These are phyloP conservation scores for Hormiphora californensis DNA, from an alignment of 37 sponge, comb jelly and placozoan species.

Conservation along the genomic window DNA sequence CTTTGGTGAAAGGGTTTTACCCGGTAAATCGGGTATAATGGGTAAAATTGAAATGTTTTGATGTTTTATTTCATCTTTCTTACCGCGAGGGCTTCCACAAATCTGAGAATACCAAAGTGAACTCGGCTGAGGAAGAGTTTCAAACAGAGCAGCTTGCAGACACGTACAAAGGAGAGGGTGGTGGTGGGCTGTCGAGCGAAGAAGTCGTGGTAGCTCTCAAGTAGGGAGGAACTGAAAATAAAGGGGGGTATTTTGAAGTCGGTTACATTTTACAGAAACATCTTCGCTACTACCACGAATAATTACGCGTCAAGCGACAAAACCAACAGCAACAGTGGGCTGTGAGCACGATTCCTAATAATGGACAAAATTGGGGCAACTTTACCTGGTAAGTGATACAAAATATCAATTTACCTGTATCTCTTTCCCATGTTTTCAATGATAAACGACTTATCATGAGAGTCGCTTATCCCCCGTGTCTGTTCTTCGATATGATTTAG, in stretches of 20 bases:
- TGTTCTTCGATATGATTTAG: not conserved
- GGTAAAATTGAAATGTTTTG: not conserved
- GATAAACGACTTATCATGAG: not conserved
- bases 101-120: slow-evolving; percentile 20
- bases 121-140: slow-evolving; percentile 22
- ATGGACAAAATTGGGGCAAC: too few relatives aligned
- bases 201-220: slow-evolving; percentile 28
- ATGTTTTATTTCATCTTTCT: not conserved
- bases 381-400: too few relatives aligned
- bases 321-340: too few relatives aligned
- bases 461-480: not conserved
- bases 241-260: too few relatives aligned
- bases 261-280: too few relatives aligned
- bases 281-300: too few relatives aligned
- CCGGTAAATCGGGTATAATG: not conserved
- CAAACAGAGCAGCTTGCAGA: slow-evolving; percentile 20
- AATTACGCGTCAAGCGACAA: too few relatives aligned
- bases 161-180: not conserved
- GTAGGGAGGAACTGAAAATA: slow-evolving; percentile 22
- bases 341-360: too few relatives aligned
- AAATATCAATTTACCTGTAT: slow-evolving; percentile 46
- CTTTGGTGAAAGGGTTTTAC: not conserved
- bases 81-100: slow-evolving; percentile 2
- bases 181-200: not conserved
- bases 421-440: not conserved